A percentile compares a stretch with the other conserved stretches of the same genome.
Evolutionary conservation across 1,140 invertebrate genomes (phyloP).

Genomic region (Apis florea): DNA sequence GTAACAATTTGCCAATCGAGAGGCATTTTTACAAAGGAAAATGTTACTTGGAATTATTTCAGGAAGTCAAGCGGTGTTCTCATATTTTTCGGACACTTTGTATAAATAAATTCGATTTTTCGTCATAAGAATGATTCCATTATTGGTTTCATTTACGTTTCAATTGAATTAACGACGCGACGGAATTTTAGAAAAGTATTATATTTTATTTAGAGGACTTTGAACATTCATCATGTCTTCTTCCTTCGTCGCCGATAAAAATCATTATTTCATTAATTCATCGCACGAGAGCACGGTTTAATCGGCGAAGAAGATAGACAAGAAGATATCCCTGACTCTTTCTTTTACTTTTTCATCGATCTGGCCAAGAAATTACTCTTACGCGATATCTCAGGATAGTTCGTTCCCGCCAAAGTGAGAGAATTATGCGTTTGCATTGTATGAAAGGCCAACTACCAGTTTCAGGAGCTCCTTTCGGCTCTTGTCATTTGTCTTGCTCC

Average conservation of each 20-base stretch:
- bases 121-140: no score
- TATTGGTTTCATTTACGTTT: no score
- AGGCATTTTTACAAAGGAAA: no score
- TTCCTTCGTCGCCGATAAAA: background rate
- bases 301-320: background rate
- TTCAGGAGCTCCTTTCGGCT: constrained; percentile 59
- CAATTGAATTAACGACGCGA: no score
- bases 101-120: no score
- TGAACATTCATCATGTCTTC: background rate
- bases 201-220: no score
- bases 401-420: constrained; percentile 51
- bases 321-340: background rate
- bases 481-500: constrained; percentile 76
- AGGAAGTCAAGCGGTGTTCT: no score
- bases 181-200: no score
- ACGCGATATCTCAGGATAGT: constrained; percentile 61
- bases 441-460: constrained; percentile 69
- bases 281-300: background rate
- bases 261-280: no score
- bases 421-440: constrained; percentile 74
- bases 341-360: constrained; percentile 50
- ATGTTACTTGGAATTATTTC: no score
- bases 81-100: no score
- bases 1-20: no score
- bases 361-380: constrained; percentile 65